Evolutionary conservation across 2,797 vertebrate species (phyloP), one percentile per base, ranked within the genome.

Genomic region (Gymnocypris eckloni): DNA sequence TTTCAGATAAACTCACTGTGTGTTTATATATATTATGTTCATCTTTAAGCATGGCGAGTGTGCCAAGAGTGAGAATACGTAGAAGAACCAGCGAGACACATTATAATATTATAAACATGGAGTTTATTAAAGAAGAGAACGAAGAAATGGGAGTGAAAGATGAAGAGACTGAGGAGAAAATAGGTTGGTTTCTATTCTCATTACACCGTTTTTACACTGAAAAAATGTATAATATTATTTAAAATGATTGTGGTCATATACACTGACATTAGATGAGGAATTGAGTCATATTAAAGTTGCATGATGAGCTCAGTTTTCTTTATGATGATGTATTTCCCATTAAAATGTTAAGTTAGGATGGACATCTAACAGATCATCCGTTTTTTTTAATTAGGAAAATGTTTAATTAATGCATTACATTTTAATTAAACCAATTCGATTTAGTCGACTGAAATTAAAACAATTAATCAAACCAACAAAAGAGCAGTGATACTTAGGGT

Each of bases 71-170:
- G 16, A 3, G 12, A 54, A 76, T 16, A 12, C 6, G 1, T 6
- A 45, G n/a, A 28, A 61, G 41, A 25, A 45, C 5, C 7, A 33
- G 28, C 28, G 28, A 33, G 28, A 33, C 28, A 33, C 28, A 33
- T 33, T 2, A 22, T 41, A 3, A 66, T 70, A 41, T 41, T 54
- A 12, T 3, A 54, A 76, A 22, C 11, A 77, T 77, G 73, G 73
- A 77, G 33, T 56, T 39, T 56, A 8, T 77, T 77, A 77, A 56
- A 77, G 73, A 56, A 54, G 73, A 77, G 33, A 56, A 12, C 8
- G 50, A 56, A 77, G 73, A 77, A 12, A 77, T 77, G 12, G 3
- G 0, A 77, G 73, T 39, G 28, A 77, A 77, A 56, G 50, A 77
- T 8, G 73, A 76, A 76, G 50, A 39, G 2, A 22, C 28, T 22